Conservation (phyloP, 1,140 invertebrate species). For the Drosophila fuyamai region DNA sequence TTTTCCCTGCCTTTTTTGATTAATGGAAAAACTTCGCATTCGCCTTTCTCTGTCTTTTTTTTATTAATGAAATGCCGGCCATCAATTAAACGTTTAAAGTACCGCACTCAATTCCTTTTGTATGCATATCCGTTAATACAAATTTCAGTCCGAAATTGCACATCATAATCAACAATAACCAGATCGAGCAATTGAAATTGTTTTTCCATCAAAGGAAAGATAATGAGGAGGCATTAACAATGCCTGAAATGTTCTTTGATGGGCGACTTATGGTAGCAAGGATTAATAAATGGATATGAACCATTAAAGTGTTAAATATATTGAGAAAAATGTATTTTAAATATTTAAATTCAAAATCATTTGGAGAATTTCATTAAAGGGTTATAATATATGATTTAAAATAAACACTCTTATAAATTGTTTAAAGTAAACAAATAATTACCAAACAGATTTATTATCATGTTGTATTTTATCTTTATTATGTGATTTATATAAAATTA, state of each 20-base stretch:
- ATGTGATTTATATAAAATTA: conserved; percentile 1
- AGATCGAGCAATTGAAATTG: conserved; percentile 54
- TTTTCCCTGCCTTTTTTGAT: conserved; percentile 60
- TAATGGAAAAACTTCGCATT: conserved; percentile 66
- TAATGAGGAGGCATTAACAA: conserved; percentile 37
- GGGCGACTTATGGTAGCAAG: not conserved
- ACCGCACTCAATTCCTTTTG: conserved; percentile 14
- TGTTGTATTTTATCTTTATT: not conserved
- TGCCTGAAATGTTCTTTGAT: conserved; percentile 21
- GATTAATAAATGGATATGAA: conserved; percentile 8
- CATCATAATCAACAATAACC: conserved; percentile 51
- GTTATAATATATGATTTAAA: too few species aligned
- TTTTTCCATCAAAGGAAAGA: conserved; percentile 43
- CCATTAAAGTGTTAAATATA: not conserved
- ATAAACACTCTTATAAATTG: too few species aligned
- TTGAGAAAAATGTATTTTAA: not conserved
- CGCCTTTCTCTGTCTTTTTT: conserved; percentile 13
- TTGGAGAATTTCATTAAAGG: too few species aligned
- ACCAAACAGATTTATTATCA: not conserved
- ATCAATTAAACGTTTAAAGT: conserved; percentile 71
- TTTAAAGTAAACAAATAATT: too few species aligned
- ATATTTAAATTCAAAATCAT: conserved; percentile 1
- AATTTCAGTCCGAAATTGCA: conserved; percentile 17
- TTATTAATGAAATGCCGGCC: conserved; percentile 63
- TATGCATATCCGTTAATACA: conserved; percentile 1